These are phyloP conservation scores for Crioceris asparagi DNA, from an alignment of 2,888 invertebrate genomes.

Conservation along the genomic window DNA sequence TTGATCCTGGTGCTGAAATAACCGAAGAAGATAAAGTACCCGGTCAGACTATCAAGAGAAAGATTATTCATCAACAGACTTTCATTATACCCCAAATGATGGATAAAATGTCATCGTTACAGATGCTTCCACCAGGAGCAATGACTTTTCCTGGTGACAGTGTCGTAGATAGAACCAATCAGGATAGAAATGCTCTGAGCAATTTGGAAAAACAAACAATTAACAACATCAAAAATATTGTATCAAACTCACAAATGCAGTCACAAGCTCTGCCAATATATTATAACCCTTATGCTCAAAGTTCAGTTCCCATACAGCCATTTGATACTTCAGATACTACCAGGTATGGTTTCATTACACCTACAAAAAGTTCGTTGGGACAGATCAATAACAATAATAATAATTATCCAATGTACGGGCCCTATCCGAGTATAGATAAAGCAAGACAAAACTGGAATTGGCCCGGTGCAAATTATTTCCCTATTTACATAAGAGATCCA, in stretches of 20 bases:
- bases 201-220: slow-evolving; percentile 27
- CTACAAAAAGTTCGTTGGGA: slow-evolving; percentile 5
- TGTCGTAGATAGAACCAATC: slow-evolving; percentile 2
- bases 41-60: slow-evolving; percentile 31
- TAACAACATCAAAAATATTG: slow-evolving; percentile 30
- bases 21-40: slow-evolving; percentile 26
- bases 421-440: slow-evolving; percentile 9
- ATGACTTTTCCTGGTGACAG: not conserved
- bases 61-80: slow-evolving; percentile 35
- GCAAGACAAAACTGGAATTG: slow-evolving; percentile 33
- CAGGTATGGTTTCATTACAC: slow-evolving; percentile 8
- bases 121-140: slow-evolving; percentile 1
- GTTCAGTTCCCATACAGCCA: slow-evolving; percentile 6
- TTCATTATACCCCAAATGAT: slow-evolving; percentile 20
- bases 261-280: slow-evolving; percentile 9
- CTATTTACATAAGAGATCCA: slow-evolving; percentile 48
- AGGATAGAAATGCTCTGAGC: slow-evolving; percentile 8
- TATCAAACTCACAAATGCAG: slow-evolving; percentile 18
- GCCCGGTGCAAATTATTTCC: slow-evolving; percentile 46
- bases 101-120: slow-evolving; percentile 3
- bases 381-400: not conserved
- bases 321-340: not conserved
- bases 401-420: slow-evolving; percentile 13
- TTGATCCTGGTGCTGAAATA: slow-evolving; percentile 18
- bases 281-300: slow-evolving; percentile 14